Evolutionary conservation across 2,113 vertebrate genomes (phyloP), one percentile per base, ranked within the genome.

Genomic region (Galbula dea): DNA sequence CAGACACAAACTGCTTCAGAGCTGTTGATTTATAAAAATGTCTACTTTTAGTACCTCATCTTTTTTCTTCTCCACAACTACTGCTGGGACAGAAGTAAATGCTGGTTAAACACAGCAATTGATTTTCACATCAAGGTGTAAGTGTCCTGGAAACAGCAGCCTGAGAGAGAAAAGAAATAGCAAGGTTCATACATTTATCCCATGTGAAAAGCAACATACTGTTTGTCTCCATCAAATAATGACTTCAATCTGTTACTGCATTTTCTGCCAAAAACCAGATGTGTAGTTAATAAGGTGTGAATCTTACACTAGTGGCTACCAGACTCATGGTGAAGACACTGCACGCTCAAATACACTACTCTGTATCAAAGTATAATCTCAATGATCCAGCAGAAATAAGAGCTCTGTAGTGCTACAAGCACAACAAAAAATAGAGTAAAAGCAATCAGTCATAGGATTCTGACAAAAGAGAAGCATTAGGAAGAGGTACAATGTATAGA

Each of bases 391-490:
- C 7, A 80, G 45, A 77, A 93, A 66, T 57, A 7, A 6, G 10
- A 83, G 18, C 14, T 88, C 32, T 68, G 27, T 13, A 59, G 20
- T 21, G 30, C 12, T 75, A 73, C 10, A 85, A 27, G 22, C 20
- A 52, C 9, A 66, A n/a, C 9, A 80, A 69, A n/a, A 79, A 82
- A 34, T 4, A 21, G 3, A 48, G 12, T 30, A 32, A 80, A 65
- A 91, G 10, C 0, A 1, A 45, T 3, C 0, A 0, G 4, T 43
- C 29, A 24, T 4, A 37, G 9, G 14, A 67, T 1, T 17, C 10
- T 27, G n/a, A 48, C 2, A 46, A 55, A 19, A 16, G 5, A 48
- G n/a, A 86, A 45, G 12, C 22, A 7, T 61, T 95, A 83, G 68
- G 66, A 88, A 83, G 5, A 61, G 12, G 5, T 37, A 37, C 36